Evolutionary conservation across 2,888 invertebrate species (phyloP).

Genomic region (Drosophila koepferae): DNA sequence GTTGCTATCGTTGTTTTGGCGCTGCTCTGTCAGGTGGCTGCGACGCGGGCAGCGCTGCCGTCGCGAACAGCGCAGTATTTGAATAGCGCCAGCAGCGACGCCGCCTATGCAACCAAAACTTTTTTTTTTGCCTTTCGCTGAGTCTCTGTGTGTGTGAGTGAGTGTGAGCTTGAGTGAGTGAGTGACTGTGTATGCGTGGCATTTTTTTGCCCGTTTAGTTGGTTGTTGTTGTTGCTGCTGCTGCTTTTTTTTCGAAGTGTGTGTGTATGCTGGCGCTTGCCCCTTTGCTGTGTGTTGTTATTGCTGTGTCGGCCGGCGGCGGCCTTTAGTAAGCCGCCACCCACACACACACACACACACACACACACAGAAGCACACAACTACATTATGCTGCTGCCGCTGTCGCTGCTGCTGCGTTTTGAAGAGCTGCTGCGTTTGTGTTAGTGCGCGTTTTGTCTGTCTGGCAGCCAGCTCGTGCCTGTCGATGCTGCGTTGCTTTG

Average conservation of each 20-base stretch:
- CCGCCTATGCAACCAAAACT: constrained; percentile 79
- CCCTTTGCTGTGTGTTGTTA: constrained; percentile 51
- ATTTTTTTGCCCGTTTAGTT: constrained; percentile 71
- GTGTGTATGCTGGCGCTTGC: constrained; percentile 44
- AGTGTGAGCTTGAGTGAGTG: not conserved
- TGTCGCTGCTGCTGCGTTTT: constrained; percentile 73
- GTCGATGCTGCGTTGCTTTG: constrained; percentile 75
- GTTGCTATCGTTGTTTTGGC: constrained; percentile 62
- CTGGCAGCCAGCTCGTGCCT: constrained; percentile 68
- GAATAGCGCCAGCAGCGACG: constrained; percentile 77
- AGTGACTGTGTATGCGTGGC: constrained; percentile 49
- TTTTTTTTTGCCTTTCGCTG: constrained; percentile 52
- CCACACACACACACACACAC: constrained; percentile 40
- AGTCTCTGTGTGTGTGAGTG: constrained; percentile 12
- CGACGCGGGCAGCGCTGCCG: constrained; percentile 59
- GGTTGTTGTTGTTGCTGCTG: constrained; percentile 54
- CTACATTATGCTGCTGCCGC: constrained; percentile 40
- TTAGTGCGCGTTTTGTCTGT: constrained; percentile 79
- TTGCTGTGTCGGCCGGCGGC: constrained; percentile 75
- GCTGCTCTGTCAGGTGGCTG: constrained; percentile 78
- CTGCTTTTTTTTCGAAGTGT: constrained; percentile 58
- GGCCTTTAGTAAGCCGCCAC: constrained; percentile 76
- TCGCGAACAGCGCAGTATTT: constrained; percentile 66
- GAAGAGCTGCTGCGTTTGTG: constrained; percentile 63
- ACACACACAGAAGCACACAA: constrained; percentile 35